phyloP scores from a whole-genome alignment of 2,797 vertebrate species.

The Myotis pilosus region DNA sequence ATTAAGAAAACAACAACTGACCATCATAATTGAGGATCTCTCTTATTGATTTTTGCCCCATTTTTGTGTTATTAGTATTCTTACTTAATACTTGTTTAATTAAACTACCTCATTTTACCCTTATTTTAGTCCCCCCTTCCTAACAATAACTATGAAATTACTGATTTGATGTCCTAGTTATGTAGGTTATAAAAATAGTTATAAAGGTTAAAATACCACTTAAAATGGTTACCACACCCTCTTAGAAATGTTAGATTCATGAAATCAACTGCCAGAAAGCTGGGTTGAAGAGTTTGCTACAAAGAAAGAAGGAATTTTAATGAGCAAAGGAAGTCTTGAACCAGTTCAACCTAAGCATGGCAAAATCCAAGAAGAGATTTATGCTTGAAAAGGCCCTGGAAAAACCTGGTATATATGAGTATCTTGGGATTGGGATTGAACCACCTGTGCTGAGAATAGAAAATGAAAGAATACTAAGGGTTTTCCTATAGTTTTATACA shows the following conservation, averaged over 20 bases:
- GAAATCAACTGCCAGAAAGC: neutral
- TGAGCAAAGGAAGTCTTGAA: neutral
- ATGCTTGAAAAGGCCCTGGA: neutral
- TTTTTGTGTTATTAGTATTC: neutral
- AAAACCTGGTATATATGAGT: neutral
- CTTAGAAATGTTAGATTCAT: neutral
- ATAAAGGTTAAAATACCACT: neutral
- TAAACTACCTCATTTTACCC: neutral
- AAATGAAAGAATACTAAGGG: neutral
- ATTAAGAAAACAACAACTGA: neutral
- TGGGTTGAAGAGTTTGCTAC: neutral
- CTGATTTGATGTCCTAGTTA: neutral
- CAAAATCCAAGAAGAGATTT: neutral
- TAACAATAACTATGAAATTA: slow-evolving; percentile 13
- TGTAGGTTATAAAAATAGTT: neutral
- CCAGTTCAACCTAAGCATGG: neutral
- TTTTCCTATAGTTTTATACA: neutral
- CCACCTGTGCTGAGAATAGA: neutral
- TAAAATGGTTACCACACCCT: neutral
- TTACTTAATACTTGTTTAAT: neutral
- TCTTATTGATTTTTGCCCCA: neutral
- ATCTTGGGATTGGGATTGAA: neutral
- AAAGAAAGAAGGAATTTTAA: slow-evolving; percentile 38
- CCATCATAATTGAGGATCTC: neutral
- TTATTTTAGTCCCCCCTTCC: neutral